phyloP scores from a whole-genome alignment of 2,113 vertebrate species.

The Tetraodon nigroviridis region DNA sequence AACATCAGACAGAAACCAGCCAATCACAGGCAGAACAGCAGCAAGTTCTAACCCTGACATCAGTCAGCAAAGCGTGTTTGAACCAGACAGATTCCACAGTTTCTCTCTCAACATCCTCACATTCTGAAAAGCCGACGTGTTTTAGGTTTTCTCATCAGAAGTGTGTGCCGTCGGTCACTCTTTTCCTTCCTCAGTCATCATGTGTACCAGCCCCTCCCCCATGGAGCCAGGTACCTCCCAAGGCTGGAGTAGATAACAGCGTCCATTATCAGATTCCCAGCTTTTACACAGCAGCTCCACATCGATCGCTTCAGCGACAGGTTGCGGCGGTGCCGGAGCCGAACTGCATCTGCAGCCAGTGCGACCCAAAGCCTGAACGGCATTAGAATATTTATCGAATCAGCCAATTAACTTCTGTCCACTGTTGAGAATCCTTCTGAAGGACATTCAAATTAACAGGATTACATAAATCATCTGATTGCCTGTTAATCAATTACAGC shows the following conservation, averaged over 20 bases:
- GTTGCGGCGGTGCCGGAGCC: slow-evolving; percentile 35
- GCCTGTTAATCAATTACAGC: slow-evolving; percentile 40
- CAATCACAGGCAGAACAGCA: too few relatives aligned
- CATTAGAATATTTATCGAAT: not conserved
- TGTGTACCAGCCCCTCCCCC: not conserved
- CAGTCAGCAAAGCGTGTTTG: too few relatives aligned
- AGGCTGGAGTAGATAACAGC: slow-evolving; percentile 56
- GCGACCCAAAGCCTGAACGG: not conserved
- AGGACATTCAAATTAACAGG: slow-evolving; percentile 17
- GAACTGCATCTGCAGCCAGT: not conserved
- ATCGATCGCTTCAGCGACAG: slow-evolving; percentile 44
- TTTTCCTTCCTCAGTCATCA: not conserved
- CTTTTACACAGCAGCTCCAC: slow-evolving; percentile 36
- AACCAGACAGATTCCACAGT: too few relatives aligned
- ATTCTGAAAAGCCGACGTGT: too few relatives aligned
- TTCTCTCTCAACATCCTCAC: too few relatives aligned
- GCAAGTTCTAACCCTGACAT: too few relatives aligned
- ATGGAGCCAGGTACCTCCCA: slow-evolving; percentile 60
- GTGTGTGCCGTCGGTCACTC: not conserved
- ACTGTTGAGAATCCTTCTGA: not conserved
- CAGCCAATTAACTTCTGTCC: too few relatives aligned
- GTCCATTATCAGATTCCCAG: slow-evolving; percentile 62
- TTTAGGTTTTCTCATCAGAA: too few relatives aligned
- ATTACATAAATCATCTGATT: slow-evolving; percentile 36
- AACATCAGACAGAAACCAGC: too few relatives aligned